Conservation (phyloP, 2,888 invertebrate species). For the Rhodophaea formosa region DNA sequence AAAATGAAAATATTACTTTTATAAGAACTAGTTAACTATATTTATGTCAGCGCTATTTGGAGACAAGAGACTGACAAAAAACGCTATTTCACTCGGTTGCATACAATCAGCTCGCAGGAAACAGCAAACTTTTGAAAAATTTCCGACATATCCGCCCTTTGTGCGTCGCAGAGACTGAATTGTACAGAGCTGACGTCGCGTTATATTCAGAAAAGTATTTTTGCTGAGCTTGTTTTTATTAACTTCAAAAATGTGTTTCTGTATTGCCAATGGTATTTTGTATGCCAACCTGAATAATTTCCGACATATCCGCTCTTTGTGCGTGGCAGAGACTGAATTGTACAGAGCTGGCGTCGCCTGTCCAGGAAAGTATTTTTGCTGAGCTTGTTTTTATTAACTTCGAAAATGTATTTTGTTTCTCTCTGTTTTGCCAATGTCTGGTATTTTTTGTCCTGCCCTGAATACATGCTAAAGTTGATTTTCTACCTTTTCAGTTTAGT, state of each 20-base stretch:
- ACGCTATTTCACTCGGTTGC: conserved; percentile 69
- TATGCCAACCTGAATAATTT: conserved; percentile 66
- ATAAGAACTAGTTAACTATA: neutral
- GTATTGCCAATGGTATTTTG: neutral
- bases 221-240: neutral
- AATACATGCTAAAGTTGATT: too few relatives aligned
- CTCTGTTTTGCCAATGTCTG: neutral
- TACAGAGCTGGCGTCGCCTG: conserved; percentile 7
- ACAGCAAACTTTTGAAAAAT: conserved; percentile 75
- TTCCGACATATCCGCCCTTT: conserved; percentile 68
- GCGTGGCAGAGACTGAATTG: conserved; percentile 47
- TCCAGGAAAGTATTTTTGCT: neutral
- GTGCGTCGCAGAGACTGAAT: conserved; percentile 50
- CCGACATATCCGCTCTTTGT: conserved; percentile 67
- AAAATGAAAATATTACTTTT: too few relatives aligned
- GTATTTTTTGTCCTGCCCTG: too few relatives aligned
- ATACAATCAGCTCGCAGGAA: conserved; percentile 76
- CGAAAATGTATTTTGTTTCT: too few relatives aligned
- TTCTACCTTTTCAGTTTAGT: too few relatives aligned
- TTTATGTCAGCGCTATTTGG: conserved; percentile 33
- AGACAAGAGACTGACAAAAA: conserved; percentile 45
- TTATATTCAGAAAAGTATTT: neutral
- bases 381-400: neutral
- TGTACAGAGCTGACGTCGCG: conserved; percentile 14
- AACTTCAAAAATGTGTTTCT: neutral